Evolutionary conservation across 2,888 invertebrate species (phyloP), one percentile per base, ranked within the genome.

Genomic region (Peribatodes rhomboidaria): DNA sequence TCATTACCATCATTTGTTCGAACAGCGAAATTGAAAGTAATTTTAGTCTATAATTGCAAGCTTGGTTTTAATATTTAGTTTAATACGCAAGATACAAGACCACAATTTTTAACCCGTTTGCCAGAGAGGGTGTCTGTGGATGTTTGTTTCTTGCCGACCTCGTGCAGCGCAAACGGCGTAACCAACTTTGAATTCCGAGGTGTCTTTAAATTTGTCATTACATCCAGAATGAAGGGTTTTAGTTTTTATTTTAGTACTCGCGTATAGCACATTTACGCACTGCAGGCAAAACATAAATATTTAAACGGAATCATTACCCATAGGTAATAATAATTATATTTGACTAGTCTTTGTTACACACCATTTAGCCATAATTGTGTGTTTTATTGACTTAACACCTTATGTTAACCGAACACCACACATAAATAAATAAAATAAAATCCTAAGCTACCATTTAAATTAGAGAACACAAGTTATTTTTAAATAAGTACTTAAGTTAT

Each of bases 391-490:
- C 85, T 84, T 81, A 82, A 81, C 79, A 79, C 62, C 90, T 90
- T 88, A 89, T 78, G 83, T 87, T 87, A 90, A 89, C 89, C 84
- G 85, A 92, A 92, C 90, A 92, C 91, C 92, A 92, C 92, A 91
- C 92, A 84, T 89, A 92, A 92, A 89, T 90, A 92, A 90, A 89
- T 90, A 86, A 85, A 90, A 89, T 85, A 82, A 86, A 90, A 84
- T 81, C 87, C 89, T 89, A 92, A 87, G 81, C 92, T 92, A 93
- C 80, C 75, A 65, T 83, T 88, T 91, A 91, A 91, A 89, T 88
- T 90, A 91, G 82, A 90, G 90, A 92, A 92, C 92, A 92, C 92
- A 90, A 88, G 85, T 86, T 77, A 85, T 83, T 85, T 86, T 87
- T 89, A 80, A 88, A 90, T 87, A 80, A 88, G 90, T 87, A 88